These are phyloP conservation scores for Trachymyrmex cornetzi DNA, from an alignment of 1,140 invertebrate species.

Conservation along the genomic window DNA sequence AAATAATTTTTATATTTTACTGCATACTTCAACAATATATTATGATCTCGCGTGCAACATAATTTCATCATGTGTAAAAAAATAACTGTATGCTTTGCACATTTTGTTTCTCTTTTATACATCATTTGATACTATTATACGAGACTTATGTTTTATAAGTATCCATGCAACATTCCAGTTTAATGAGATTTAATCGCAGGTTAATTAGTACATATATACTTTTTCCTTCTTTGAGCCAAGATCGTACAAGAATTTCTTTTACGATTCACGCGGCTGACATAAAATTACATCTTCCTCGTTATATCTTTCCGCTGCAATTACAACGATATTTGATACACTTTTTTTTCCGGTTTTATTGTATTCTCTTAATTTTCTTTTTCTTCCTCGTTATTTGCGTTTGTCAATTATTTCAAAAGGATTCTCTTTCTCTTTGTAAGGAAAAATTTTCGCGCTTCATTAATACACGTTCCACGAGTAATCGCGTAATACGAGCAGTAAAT, in stretches of 20 bases:
- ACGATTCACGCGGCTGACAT: not conserved
- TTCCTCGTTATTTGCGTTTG: not conserved
- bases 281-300: not conserved
- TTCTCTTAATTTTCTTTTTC: not conserved
- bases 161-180: not conserved
- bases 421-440: not conserved
- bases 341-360: not conserved
- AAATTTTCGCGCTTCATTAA: not conserved
- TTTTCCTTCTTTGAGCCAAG: not conserved
- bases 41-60: not conserved
- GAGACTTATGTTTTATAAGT: not conserved
- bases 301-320: conserved; percentile 6
- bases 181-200: not conserved
- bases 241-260: not conserved
- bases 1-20: conserved; percentile 5
- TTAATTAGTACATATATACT: not conserved
- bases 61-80: not conserved
- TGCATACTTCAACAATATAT: not conserved
- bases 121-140: not conserved
- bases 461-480: conserved; percentile 1
- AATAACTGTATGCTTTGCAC: not conserved
- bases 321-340: not conserved
- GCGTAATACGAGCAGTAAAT: not conserved
- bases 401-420: not conserved
- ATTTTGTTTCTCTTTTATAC: not conserved